Conservation (phyloP, 1,140 invertebrate genomes). For the Colletes gigas region DNA sequence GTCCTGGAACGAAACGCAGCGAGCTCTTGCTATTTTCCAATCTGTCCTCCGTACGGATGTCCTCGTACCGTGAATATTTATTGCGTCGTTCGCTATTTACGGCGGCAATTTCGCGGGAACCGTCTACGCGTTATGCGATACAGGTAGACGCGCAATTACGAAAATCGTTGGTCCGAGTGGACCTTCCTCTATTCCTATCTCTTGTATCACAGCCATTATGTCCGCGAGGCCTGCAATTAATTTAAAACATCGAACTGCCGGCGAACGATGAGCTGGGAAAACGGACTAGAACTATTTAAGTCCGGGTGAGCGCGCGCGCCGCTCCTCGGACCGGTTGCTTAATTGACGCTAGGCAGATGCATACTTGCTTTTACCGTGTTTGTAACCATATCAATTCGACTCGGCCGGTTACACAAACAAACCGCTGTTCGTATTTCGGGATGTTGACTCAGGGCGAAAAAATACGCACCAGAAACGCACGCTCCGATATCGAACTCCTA, state of each 20-base stretch:
- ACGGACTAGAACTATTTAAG: conserved; percentile 54
- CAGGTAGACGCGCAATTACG: background rate
- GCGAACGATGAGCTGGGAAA: conserved; percentile 8
- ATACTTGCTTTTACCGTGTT: conserved; percentile 61
- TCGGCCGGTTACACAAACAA: conserved; percentile 63
- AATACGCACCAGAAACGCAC: conserved; percentile 48
- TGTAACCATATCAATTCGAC: conserved; percentile 68
- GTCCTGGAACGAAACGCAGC: background rate
- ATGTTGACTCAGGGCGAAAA: conserved; percentile 66
- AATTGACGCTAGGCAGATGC: conserved; percentile 70
- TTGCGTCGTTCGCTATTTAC: conserved; percentile 5
- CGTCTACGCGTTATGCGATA: background rate
- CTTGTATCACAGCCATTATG: background rate
- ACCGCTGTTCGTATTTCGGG: conserved; percentile 61
- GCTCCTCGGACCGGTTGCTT: conserved; percentile 49
- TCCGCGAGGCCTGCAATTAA: conserved; percentile 24
- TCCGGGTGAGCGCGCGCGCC: conserved; percentile 16
- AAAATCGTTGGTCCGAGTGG: conserved; percentile 1
- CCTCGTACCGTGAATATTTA: conserved; percentile 17
- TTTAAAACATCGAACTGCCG: conserved; percentile 13
- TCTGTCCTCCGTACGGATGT: background rate
- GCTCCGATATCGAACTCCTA: conserved; percentile 26
- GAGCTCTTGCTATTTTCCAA: background rate
- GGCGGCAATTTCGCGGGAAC: background rate
- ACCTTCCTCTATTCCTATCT: background rate